Percentiles rank a stretch among this genome's conserved stretches.
These are phyloP conservation scores for Siniperca obscura DNA, from an alignment of 2,797 vertebrate genomes.

Conservation along the genomic window DNA sequence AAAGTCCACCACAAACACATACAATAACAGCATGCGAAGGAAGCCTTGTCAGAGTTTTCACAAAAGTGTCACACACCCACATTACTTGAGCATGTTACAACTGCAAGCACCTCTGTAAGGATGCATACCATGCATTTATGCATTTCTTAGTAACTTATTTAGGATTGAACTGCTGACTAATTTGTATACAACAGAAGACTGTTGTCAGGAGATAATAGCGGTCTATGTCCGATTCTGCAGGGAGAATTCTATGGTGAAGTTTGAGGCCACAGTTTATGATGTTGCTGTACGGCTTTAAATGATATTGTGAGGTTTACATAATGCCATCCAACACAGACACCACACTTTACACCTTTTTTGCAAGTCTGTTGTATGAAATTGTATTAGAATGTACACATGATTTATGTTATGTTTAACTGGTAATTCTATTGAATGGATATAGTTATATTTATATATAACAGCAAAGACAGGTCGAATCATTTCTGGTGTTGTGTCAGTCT, in stretches of 20 bases:
- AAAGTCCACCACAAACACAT: constrained; percentile 13
- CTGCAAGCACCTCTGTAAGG: constrained; percentile 29
- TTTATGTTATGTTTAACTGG: not conserved
- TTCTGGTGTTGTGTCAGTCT: not conserved
- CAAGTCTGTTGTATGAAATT: not conserved
- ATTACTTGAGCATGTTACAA: not conserved
- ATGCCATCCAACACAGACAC: not conserved
- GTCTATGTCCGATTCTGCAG: constrained; percentile 21
- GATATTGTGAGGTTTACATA: not conserved
- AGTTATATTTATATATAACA: not conserved
- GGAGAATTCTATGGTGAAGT: constrained; percentile 5
- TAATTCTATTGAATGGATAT: not conserved
- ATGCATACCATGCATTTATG: constrained; percentile 63
- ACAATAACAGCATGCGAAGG: constrained; percentile 28
- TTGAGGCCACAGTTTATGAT: not conserved
- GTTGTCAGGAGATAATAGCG: constrained; percentile 58
- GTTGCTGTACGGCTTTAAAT: not conserved
- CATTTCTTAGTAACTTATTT: constrained; percentile 66
- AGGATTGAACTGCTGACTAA: constrained; percentile 52
- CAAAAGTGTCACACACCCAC: constrained; percentile 18
- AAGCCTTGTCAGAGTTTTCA: constrained; percentile 13
- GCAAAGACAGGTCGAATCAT: not conserved
- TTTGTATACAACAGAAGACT: constrained; percentile 47
- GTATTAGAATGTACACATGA: not conserved
- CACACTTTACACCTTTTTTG: not conserved